A percentile compares a stretch with the other conserved stretches of the same genome.
These are phyloP conservation scores for Centropus unirufus DNA, from an alignment of 2,113 vertebrate genomes.

Conservation along the genomic window DNA sequence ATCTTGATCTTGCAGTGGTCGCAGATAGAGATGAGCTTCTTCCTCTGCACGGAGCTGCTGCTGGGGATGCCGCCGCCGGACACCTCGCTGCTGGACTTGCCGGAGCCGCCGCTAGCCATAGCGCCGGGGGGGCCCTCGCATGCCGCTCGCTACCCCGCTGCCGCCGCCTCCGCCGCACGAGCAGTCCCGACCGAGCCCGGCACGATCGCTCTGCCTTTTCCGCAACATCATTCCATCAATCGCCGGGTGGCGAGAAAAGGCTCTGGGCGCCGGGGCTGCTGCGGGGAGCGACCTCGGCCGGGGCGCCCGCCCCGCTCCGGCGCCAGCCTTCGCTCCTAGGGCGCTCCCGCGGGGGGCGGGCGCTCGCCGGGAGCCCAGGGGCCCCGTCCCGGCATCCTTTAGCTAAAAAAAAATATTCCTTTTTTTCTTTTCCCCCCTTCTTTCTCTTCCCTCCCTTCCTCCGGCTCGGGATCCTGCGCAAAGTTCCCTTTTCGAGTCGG, in stretches of 20 bases:
- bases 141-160: conserved; percentile 79
- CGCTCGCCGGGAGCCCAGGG: background rate
- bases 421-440: no score
- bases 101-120: conserved; percentile 95
- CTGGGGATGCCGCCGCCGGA: conserved; percentile 72
- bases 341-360: background rate
- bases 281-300: conserved; percentile 11
- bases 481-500: conserved; percentile 19
- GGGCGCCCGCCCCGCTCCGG: conserved; percentile 24
- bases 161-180: conserved; percentile 74
- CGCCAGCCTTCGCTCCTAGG: background rate
- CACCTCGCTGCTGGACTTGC: conserved; percentile 87
- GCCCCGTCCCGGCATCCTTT: conserved; percentile 67
- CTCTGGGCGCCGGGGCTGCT: conserved; percentile 56
- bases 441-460: background rate
- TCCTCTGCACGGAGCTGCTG: conserved; percentile 84
- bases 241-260: conserved; percentile 69
- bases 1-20: conserved; percentile 96
- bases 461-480: background rate
- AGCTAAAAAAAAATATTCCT: background rate
- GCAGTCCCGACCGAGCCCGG: conserved; percentile 82
- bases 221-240: conserved; percentile 89
- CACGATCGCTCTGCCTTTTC: conserved; percentile 77
- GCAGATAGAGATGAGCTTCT: conserved; percentile 89
- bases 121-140: conserved; percentile 82